These are phyloP conservation scores for Heteromyza rotundicornis DNA, from an alignment of 2,888 invertebrate genomes.

Conservation along the genomic window DNA sequence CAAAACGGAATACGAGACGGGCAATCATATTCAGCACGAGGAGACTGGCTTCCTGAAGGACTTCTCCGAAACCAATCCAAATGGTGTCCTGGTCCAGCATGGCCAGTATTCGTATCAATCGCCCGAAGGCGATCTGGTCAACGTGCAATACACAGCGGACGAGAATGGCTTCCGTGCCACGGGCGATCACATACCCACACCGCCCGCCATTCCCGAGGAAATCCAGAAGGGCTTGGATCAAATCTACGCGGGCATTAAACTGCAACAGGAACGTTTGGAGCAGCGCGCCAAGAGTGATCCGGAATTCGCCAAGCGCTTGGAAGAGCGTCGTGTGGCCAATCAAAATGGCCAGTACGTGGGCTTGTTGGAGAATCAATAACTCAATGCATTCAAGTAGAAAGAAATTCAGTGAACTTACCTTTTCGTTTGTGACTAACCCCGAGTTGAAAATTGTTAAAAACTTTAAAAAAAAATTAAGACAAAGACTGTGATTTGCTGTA, in stretches of 20 bases:
- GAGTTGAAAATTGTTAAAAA: background rate
- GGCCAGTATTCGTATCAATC: constrained; percentile 82
- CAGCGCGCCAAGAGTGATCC: constrained; percentile 60
- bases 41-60: constrained; percentile 79
- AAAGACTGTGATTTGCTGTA: constrained; percentile 50
- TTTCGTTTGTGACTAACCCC: constrained; percentile 3
- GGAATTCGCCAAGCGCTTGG: constrained; percentile 59
- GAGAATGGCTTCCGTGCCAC: constrained; percentile 82
- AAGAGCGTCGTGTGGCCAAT: constrained; percentile 64
- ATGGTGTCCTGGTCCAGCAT: constrained; percentile 76
- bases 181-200: constrained; percentile 84
- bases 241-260: constrained; percentile 82
- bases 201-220: constrained; percentile 82
- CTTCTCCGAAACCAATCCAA: constrained; percentile 68
- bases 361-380: constrained; percentile 52
- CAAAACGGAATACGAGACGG: constrained; percentile 82
- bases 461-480: constrained; percentile 27
- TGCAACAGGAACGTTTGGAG: constrained; percentile 66
- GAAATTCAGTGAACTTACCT: background rate
- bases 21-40: constrained; percentile 80
- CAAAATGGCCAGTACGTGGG: constrained; percentile 70
- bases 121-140: constrained; percentile 76
- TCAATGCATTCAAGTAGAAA: background rate
- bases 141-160: constrained; percentile 80
- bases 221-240: constrained; percentile 87